Evolutionary conservation across 2,888 invertebrate genomes (phyloP).

Genomic region (Phalangium opilio): DNA sequence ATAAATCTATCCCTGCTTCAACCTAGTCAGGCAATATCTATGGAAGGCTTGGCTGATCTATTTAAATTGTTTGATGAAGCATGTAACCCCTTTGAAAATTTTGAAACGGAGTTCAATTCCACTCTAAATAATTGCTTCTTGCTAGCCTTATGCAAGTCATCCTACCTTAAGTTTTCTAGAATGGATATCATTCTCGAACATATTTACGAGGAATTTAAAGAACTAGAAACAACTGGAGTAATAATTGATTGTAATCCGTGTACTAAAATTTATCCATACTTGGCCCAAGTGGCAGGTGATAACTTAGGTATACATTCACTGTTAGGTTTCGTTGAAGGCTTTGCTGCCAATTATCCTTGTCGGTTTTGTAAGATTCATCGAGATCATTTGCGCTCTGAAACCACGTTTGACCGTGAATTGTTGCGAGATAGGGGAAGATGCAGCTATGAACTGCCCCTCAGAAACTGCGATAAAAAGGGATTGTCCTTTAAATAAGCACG

Average conservation of each 20-base stretch:
- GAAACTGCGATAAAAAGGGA: slow-evolving; percentile 3
- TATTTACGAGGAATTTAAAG: background rate
- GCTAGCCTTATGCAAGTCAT: background rate
- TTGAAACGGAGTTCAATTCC: slow-evolving; percentile 1
- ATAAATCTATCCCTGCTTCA: no score
- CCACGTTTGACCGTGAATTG: no score
- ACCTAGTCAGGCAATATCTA: background rate
- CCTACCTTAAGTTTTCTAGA: background rate
- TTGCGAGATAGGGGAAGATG: background rate
- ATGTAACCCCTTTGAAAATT: background rate
- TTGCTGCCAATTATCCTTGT: background rate
- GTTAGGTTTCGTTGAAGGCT: background rate
- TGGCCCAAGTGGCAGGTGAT: background rate
- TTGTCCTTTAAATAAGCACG: background rate
- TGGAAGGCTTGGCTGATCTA: background rate
- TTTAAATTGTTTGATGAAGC: background rate
- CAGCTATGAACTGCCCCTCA: background rate
- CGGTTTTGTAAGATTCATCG: background rate
- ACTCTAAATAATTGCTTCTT: background rate
- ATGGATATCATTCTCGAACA: background rate
- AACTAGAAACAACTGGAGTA: background rate
- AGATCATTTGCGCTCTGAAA: background rate
- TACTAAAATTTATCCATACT: background rate
- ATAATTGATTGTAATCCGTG: background rate
- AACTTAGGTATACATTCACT: background rate